A percentile compares a stretch with the other conserved stretches of the same genome.
These are phyloP conservation scores for Artibeus lituratus DNA, from an alignment of 2,797 vertebrate genomes.

Conservation along the genomic window DNA sequence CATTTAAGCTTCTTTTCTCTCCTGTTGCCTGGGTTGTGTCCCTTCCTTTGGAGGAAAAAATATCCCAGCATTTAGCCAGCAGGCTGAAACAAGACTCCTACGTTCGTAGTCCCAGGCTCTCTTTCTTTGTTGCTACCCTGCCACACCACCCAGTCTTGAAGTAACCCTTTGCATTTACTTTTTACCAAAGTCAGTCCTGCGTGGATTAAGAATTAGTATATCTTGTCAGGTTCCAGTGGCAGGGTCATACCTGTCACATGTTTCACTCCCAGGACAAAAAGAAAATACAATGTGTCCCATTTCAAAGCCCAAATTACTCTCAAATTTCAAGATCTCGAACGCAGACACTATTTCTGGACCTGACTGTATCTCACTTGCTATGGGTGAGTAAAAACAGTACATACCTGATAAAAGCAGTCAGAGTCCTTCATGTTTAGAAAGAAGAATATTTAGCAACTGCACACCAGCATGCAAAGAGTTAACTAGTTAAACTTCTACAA, in stretches of 20 bases:
- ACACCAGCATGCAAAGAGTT: slow-evolving; percentile 81
- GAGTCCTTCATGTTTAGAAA: slow-evolving; percentile 58
- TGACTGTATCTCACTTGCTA: slow-evolving; percentile 69
- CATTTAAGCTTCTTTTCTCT: slow-evolving; percentile 85
- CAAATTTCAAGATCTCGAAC: slow-evolving; percentile 60
- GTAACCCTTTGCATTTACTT: slow-evolving; percentile 69
- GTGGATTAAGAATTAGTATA: slow-evolving; percentile 49
- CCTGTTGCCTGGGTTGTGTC: slow-evolving; percentile 70
- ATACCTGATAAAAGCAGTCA: slow-evolving; percentile 77
- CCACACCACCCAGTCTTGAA: slow-evolving; percentile 70
- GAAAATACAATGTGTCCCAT: slow-evolving; percentile 63
- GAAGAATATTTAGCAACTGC: not conserved
- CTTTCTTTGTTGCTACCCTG: slow-evolving; percentile 75
- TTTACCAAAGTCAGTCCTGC: slow-evolving; percentile 67
- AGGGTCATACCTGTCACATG: slow-evolving; percentile 62
- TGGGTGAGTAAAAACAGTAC: slow-evolving; percentile 59
- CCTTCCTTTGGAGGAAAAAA: slow-evolving; percentile 56
- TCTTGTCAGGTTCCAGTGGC: slow-evolving; percentile 66
- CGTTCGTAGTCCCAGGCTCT: slow-evolving; percentile 73
- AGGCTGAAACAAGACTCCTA: slow-evolving; percentile 59
- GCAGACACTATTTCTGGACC: slow-evolving; percentile 50
- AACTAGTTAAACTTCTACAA: slow-evolving; percentile 88
- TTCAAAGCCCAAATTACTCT: slow-evolving; percentile 71
- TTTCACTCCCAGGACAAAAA: slow-evolving; percentile 75
- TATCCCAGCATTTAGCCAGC: slow-evolving; percentile 69